These are phyloP conservation scores for Taphrorychus bicolor DNA, from an alignment of 2,888 invertebrate species.

Conservation along the genomic window DNA sequence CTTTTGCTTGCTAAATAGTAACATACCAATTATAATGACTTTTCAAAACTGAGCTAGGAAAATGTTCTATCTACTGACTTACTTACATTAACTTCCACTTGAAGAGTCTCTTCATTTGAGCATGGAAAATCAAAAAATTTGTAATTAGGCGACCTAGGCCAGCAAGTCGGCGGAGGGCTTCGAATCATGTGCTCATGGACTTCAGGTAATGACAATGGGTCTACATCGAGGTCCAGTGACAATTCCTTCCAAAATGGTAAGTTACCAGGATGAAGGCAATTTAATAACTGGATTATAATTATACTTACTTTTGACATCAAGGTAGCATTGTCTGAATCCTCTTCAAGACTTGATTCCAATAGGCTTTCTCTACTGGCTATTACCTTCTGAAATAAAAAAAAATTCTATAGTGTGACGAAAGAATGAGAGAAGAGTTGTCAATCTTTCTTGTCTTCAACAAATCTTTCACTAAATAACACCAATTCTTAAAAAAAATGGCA, in stretches of 20 bases:
- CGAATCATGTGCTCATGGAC: conserved; percentile 84
- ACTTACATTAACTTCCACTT: conserved; percentile 57
- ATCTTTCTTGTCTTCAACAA: too few species aligned
- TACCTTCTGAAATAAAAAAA: conserved; percentile 67
- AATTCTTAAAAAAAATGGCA: too few species aligned
- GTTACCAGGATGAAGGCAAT: neutral
- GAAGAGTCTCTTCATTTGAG: conserved; percentile 55
- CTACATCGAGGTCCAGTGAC: conserved; percentile 67
- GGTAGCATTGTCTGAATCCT: conserved; percentile 79
- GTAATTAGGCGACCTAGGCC: conserved; percentile 70
- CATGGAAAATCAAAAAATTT: conserved; percentile 65
- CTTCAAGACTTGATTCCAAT: conserved; percentile 71
- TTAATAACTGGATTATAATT: neutral
- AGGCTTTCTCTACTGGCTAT: conserved; percentile 82
- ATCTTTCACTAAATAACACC: too few species aligned
- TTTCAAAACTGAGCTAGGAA: too few species aligned
- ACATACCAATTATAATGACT: too few species aligned
- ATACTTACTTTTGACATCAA: conserved; percentile 74
- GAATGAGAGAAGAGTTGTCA: too few species aligned
- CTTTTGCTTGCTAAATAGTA: conserved; percentile 47
- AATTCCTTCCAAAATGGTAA: conserved; percentile 61
- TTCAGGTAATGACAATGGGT: conserved; percentile 77
- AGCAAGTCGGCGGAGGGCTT: conserved; percentile 80
- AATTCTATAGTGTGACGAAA: too few species aligned
- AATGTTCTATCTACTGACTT: too few species aligned